Percentiles rank a stretch among this genome's conserved stretches.
Evolutionary conservation across 1,140 invertebrate genomes (phyloP).

Genomic region (Neotoxoptera formosana): DNA sequence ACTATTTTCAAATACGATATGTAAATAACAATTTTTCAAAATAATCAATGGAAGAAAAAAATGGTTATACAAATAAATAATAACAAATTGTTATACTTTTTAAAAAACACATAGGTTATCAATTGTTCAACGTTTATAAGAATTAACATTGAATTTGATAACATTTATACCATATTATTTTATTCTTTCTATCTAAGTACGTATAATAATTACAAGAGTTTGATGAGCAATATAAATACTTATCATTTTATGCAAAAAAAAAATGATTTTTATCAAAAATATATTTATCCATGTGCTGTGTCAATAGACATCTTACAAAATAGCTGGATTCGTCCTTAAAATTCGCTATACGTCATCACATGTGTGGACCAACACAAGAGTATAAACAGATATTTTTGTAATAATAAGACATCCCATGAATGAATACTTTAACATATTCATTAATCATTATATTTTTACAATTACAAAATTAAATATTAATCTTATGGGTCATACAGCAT

Average conservation of each 20-base stretch:
- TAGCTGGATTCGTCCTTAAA: neutral
- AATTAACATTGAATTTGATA: neutral
- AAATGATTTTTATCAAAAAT: neutral
- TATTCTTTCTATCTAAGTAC: no score
- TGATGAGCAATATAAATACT: no score
- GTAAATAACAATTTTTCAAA: no score
- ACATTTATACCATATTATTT: no score
- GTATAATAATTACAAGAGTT: no score
- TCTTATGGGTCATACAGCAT: neutral
- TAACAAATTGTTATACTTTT: no score
- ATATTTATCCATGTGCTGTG: neutral
- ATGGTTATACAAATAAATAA: no score
- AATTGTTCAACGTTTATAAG: neutral
- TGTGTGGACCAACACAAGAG: neutral
- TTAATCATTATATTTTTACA: slow-evolving; percentile 5
- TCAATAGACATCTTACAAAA: neutral
- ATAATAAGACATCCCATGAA: neutral
- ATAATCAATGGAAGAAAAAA: no score
- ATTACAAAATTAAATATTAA: neutral
- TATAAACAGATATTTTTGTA: neutral
- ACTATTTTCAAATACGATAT: no score
- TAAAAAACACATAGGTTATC: no score
- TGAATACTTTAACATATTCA: neutral
- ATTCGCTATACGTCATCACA: neutral
- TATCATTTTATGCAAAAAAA: no score